phyloP scores from a whole-genome alignment of 2,797 vertebrate species.

The Falco columbarius region DNA sequence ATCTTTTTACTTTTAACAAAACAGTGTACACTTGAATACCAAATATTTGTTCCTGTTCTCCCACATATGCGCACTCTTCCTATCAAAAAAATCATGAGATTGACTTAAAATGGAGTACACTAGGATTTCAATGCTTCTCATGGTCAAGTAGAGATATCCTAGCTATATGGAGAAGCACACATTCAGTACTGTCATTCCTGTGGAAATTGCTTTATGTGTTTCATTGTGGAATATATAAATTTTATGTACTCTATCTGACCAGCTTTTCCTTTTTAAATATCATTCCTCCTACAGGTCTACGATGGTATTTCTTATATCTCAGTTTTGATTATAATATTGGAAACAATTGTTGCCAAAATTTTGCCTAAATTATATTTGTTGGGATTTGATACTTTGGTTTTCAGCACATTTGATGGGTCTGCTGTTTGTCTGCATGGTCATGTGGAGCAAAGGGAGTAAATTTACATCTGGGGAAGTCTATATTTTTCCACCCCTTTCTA shows the following conservation, averaged over 20 bases:
- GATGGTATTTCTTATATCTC: not conserved
- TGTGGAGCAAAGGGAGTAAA: constrained; percentile 28
- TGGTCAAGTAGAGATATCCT: not conserved
- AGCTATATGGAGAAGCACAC: not conserved
- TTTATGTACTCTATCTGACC: not conserved
- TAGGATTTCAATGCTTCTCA: not conserved
- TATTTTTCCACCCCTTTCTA: not conserved
- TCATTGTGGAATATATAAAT: not conserved
- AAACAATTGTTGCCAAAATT: constrained; percentile 55
- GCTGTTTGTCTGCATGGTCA: not conserved
- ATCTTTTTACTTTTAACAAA: constrained; percentile 5
- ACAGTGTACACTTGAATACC: not conserved
- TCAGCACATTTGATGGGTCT: not conserved
- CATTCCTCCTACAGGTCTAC: constrained; percentile 55
- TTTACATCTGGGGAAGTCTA: not conserved
- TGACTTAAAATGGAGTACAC: not conserved
- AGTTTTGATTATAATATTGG: not conserved
- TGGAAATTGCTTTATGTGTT: not conserved
- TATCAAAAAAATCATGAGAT: not conserved
- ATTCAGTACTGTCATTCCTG: not conserved
- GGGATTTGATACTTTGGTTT: not conserved
- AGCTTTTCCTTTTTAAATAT: not conserved
- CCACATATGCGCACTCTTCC: not conserved
- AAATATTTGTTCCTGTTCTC: constrained; percentile 24
- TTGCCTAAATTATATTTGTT: not conserved